These are phyloP conservation scores for Lerema accius DNA, from an alignment of 1,140 invertebrate genomes.

Conservation along the genomic window DNA sequence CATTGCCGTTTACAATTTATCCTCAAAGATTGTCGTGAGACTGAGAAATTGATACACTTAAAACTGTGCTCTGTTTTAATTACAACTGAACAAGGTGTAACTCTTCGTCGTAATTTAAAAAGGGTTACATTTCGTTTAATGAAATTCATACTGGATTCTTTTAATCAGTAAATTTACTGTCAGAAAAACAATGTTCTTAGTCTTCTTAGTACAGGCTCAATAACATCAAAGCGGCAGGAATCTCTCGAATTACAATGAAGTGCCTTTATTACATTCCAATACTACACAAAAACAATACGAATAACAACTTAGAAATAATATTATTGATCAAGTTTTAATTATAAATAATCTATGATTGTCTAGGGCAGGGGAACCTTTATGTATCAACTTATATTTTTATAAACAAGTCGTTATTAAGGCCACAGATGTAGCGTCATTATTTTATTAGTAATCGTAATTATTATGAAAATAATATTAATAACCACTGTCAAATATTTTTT, in stretches of 20 bases:
- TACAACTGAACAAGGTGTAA: conserved; percentile 58
- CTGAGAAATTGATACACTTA: conserved; percentile 69
- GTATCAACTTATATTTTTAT: no score
- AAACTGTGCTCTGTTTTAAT: conserved; percentile 68
- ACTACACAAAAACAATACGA: no score
- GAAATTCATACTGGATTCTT: conserved; percentile 37
- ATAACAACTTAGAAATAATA: no score
- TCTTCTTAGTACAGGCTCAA: background rate
- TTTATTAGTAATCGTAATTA: no score
- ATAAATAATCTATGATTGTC: no score
- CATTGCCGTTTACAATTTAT: conserved; percentile 2
- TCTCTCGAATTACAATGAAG: background rate
- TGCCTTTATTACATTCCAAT: no score
- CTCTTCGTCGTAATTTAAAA: conserved; percentile 47
- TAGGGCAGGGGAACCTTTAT: no score
- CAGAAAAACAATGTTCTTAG: conserved; percentile 13
- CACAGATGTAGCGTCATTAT: no score
- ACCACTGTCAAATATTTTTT: no score
- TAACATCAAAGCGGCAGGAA: background rate
- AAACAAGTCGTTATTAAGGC: no score
- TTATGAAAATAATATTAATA: no score
- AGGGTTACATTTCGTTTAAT: conserved; percentile 46
- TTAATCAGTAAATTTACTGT: conserved; percentile 5
- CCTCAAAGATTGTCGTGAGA: conserved; percentile 39
- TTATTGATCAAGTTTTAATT: no score